Conservation (phyloP, 2,113 vertebrate genomes). For the Malurus cyaneus region DNA sequence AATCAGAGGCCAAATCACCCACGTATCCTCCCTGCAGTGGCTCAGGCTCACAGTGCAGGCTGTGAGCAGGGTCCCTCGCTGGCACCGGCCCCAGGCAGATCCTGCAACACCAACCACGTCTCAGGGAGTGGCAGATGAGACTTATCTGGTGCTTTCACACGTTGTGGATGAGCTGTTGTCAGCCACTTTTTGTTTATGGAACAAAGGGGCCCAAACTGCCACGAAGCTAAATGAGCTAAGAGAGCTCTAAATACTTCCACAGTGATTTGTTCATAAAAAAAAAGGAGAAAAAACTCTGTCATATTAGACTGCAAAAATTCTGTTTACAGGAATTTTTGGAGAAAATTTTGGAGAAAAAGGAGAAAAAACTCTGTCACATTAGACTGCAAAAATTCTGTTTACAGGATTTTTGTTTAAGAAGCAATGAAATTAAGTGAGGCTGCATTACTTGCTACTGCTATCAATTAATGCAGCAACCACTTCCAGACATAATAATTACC, state of each 20-base stretch:
- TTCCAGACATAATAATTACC: slow-evolving; percentile 60
- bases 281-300: slow-evolving; percentile 19
- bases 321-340: too few species aligned
- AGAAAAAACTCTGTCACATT: slow-evolving; percentile 2
- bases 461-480: slow-evolving; percentile 65
- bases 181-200: not conserved
- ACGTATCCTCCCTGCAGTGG: not conserved
- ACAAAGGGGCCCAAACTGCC: not conserved
- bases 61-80: not conserved
- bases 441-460: slow-evolving; percentile 55
- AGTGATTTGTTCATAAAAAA: not conserved
- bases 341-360: not conserved
- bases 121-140: not conserved
- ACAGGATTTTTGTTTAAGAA: slow-evolving; percentile 13
- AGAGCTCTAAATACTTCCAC: not conserved
- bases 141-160: not conserved
- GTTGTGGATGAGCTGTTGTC: not conserved
- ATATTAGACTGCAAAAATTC: slow-evolving; percentile 17
- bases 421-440: slow-evolving; percentile 49
- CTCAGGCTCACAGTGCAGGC: not conserved
- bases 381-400: slow-evolving; percentile 43
- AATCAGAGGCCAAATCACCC: not conserved
- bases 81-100: not conserved
- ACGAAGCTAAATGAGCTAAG: not conserved
- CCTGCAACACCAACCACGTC: not conserved